Percentiles rank a stretch among this genome's conserved stretches.
phyloP scores from a whole-genome alignment of 2,797 vertebrate species.

The Propithecus deckenii region DNA sequence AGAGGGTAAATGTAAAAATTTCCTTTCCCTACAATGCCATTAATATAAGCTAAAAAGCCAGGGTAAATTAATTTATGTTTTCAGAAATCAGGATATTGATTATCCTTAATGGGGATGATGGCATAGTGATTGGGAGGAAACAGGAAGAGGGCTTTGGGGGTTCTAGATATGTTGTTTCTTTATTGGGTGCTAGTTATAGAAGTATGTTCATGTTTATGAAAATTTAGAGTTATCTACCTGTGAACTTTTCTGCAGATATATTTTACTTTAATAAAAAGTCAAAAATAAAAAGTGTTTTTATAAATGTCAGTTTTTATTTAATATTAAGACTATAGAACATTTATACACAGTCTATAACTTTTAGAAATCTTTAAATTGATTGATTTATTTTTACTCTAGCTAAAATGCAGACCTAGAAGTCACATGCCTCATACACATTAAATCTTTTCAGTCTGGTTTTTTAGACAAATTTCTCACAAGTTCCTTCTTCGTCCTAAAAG shows the following conservation, averaged over 20 bases:
- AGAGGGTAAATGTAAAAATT: not conserved
- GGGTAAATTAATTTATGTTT: not conserved
- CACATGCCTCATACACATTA: not conserved
- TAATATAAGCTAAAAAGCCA: not conserved
- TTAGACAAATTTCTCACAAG: not conserved
- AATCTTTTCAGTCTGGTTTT: not conserved
- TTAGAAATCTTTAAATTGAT: not conserved
- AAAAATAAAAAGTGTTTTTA: not conserved
- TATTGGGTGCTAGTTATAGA: not conserved
- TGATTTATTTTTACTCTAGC: not conserved
- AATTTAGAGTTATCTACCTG: not conserved
- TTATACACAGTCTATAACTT: not conserved
- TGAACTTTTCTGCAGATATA: not conserved
- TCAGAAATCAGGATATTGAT: not conserved
- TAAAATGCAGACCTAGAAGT: not conserved
- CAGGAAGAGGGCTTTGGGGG: not conserved
- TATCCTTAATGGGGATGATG: not conserved
- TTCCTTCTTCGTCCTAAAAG: not conserved
- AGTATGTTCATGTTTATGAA: not conserved
- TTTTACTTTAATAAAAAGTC: not conserved
- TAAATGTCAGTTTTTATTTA: not conserved
- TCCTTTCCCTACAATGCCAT: not conserved
- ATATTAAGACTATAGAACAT: not conserved
- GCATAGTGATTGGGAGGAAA: not conserved
- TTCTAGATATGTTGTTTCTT: not conserved